These are phyloP conservation scores for Ginglymostoma cirratum DNA, from an alignment of 2,113 vertebrate species.

Conservation along the genomic window DNA sequence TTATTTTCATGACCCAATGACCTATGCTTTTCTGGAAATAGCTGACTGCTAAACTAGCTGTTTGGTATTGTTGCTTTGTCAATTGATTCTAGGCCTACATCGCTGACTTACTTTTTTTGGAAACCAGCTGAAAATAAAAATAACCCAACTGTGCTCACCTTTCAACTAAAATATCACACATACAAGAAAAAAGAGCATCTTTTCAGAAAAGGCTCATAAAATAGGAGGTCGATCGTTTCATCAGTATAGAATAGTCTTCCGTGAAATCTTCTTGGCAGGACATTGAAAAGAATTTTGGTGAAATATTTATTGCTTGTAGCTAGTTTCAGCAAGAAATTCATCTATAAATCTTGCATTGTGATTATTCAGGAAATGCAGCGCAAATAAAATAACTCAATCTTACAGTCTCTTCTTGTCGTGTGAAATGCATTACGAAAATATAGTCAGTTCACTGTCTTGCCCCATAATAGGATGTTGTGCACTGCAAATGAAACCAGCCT, in stretches of 20 bases:
- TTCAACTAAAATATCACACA: neutral
- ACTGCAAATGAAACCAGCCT: neutral
- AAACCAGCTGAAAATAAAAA: neutral
- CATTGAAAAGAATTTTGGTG: neutral
- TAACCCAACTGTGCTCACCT: neutral
- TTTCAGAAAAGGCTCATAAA: conserved; percentile 8
- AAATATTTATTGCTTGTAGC: conserved; percentile 20
- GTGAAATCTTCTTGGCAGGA: neutral
- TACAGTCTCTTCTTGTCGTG: neutral
- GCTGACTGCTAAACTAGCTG: neutral
- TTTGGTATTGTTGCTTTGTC: neutral
- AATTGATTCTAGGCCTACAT: neutral
- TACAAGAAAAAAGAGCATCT: neutral
- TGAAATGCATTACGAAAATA: neutral
- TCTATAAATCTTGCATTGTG: conserved; percentile 25
- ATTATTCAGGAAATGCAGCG: neutral
- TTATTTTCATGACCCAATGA: neutral
- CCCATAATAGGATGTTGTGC: neutral
- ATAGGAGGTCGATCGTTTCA: neutral
- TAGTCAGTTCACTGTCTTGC: neutral
- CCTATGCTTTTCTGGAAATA: neutral
- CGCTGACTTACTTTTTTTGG: neutral
- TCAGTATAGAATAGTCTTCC: neutral
- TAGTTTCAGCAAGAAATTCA: neutral
- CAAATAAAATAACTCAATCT: conserved; percentile 6